These are phyloP conservation scores for Eptatretus burgeri DNA, from an alignment of 2,113 vertebrate species.

Conservation along the genomic window DNA sequence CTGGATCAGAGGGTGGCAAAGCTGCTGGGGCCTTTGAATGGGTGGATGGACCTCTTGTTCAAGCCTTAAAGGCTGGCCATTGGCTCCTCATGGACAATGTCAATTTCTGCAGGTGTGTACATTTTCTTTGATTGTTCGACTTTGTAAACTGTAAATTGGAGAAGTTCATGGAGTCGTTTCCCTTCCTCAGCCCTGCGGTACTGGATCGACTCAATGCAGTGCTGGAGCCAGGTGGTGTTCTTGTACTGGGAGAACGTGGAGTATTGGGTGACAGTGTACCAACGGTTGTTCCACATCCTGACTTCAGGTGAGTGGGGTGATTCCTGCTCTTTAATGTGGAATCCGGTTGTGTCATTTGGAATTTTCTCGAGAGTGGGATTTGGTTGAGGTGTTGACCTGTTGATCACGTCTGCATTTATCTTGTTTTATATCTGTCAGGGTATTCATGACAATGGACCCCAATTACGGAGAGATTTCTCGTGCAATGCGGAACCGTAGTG, in stretches of 20 bases:
- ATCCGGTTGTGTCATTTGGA: not conserved
- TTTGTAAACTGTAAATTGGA: not conserved
- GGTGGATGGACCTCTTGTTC: conserved; percentile 69
- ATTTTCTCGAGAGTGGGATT: not conserved
- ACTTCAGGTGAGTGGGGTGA: conserved; percentile 42
- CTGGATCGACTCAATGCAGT: conserved; percentile 80
- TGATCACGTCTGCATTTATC: not conserved
- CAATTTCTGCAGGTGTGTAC: conserved; percentile 77
- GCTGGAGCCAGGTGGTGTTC: conserved; percentile 60
- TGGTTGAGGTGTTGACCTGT: not conserved
- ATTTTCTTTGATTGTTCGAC: conserved; percentile 7
- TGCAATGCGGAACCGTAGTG: conserved; percentile 83
- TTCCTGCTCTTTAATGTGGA: not conserved
- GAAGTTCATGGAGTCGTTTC: conserved; percentile 7
- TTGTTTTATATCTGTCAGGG: conserved; percentile 17
- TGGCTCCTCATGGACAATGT: conserved; percentile 98
- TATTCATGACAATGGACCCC: conserved; percentile 92
- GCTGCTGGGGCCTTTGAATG: conserved; percentile 68
- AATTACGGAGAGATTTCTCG: conserved; percentile 69
- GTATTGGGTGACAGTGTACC: conserved; percentile 53
- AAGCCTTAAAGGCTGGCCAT: conserved; percentile 54
- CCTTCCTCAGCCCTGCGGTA: conserved; percentile 43
- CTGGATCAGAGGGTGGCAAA: conserved; percentile 16
- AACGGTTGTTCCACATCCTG: conserved; percentile 46
- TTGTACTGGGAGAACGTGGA: conserved; percentile 67